Conservation (phyloP, 1,140 invertebrate species). For the Nasonia vitripennis region DNA sequence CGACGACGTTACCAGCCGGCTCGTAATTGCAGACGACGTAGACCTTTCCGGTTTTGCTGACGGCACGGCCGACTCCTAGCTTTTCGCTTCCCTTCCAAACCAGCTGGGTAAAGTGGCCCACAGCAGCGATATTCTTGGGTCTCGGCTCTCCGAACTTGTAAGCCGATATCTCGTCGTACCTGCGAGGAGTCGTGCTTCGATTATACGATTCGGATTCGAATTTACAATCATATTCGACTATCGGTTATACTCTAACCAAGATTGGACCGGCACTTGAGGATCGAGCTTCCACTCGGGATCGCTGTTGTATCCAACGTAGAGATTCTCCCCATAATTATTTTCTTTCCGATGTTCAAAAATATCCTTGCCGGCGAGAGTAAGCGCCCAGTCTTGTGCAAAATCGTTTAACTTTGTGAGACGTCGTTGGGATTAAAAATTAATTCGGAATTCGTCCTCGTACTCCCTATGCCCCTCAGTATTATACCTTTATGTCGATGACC, state of each 20-base stretch:
- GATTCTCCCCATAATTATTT: conserved; percentile 78
- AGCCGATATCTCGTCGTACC: conserved; percentile 60
- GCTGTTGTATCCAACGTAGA: conserved; percentile 77
- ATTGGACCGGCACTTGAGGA: conserved; percentile 59
- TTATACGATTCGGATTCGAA: neutral
- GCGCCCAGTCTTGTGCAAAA: conserved; percentile 80
- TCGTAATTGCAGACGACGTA: conserved; percentile 83
- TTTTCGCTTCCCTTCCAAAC: conserved; percentile 80
- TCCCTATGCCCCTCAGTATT: neutral
- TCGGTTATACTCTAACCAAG: conserved; percentile 63
- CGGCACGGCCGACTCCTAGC: conserved; percentile 79
- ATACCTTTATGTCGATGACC: conserved; percentile 79
- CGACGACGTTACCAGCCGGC: conserved; percentile 81
- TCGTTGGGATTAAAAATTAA: conserved; percentile 29
- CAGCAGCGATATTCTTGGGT: conserved; percentile 48
- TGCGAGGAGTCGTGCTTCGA: conserved; percentile 16
- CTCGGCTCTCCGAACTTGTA: conserved; percentile 58
- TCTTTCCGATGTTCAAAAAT: conserved; percentile 76
- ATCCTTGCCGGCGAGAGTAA: conserved; percentile 76
- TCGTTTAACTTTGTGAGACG: conserved; percentile 69
- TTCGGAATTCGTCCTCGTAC: neutral
- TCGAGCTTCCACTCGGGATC: conserved; percentile 62
- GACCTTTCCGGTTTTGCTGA: conserved; percentile 72
- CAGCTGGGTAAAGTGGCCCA: conserved; percentile 79
- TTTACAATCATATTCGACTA: neutral